Base-by-base conservation (phyloP, 2,797 vertebrate genomes). In the Emys orbicularis region DNA sequence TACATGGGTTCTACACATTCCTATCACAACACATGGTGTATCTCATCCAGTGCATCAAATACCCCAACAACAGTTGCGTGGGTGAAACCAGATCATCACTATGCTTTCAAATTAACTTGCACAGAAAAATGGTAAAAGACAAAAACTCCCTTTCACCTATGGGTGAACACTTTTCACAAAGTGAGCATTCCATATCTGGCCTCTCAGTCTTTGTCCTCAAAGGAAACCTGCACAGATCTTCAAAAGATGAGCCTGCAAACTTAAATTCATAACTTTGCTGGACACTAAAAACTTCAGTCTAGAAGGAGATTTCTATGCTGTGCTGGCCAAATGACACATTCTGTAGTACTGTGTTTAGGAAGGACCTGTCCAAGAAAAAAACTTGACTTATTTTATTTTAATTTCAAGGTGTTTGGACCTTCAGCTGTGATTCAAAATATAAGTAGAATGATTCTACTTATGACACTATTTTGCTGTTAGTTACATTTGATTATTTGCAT, bases 401-500 rank as follows among this genome's bases (percentile, higher is more conserved):
- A 97, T 96, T 96, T 96, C 49, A 82, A 94, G 89, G 91, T 80
- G n/a, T 88, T 96, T 83, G 81, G 88, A 96, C 87, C 76, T 97
- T 90, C 94, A 81, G 52, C 74, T 86, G 87, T 87, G 96, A 97
- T 91, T 97, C 94, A 95, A 68, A 89, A 87, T 90, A 86, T 92
- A 91, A 93, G 95, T 57, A 68, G 94, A 97, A 84, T 91, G 87
- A 91, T 90, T 97, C 53, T 72, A 72, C 65, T 72, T 41, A 65
- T 72, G n/a, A 61, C 56, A n/a, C 77, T 57, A 94, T 97, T 96
- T 96, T 95, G 52, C 86, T 88, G 50, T 95, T 86, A 81, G 79
- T 95, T 92, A 88, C 80, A 88, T 97, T 97, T 96, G 81, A 89
- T 93, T 97, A 93, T 94, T 95, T 96, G 89, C 92, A 87, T 94